Conservation (phyloP, 1,140 invertebrate genomes). For the Campoletis sonorensis region DNA sequence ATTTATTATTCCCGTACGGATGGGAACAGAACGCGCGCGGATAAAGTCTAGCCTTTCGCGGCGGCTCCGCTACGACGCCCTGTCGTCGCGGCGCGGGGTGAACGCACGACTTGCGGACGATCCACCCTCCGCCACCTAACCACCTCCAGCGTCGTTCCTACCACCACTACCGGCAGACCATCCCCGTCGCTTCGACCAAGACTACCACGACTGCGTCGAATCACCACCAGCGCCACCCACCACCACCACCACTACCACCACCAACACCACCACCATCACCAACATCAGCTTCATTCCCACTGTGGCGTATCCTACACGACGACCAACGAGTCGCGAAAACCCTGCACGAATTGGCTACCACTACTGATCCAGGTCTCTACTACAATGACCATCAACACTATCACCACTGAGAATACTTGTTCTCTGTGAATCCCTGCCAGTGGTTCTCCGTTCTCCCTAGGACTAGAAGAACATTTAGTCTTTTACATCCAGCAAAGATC, state of each 20-base stretch:
- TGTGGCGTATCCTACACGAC: constrained; percentile 7
- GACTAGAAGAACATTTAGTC: neutral
- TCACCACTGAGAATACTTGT: constrained; percentile 16
- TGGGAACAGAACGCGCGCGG: constrained; percentile 17
- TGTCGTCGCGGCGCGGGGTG: constrained; percentile 68
- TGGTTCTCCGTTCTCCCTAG: constrained; percentile 21
- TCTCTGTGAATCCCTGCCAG: constrained; percentile 8
- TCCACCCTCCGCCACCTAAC: constrained; percentile 62
- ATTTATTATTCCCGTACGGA: constrained; percentile 22
- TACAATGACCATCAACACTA: constrained; percentile 29
- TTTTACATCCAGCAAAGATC: constrained; percentile 6
- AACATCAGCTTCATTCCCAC: neutral
- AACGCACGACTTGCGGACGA: constrained; percentile 69
- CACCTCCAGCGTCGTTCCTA: constrained; percentile 52
- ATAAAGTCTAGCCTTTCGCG: constrained; percentile 41
- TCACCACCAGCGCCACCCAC: constrained; percentile 35
- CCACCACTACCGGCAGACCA: constrained; percentile 60
- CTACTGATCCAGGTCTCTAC: neutral
- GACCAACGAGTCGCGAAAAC: neutral
- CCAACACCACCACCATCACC: neutral
- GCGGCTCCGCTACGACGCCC: constrained; percentile 62
- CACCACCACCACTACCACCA: constrained; percentile 35
- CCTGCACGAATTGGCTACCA: constrained; percentile 23
- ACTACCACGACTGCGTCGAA: constrained; percentile 44
- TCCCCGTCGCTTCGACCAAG: constrained; percentile 54